Evolutionary conservation across 1,140 invertebrate genomes (phyloP).

Genomic region (Meloidogyne chitwoodi): DNA sequence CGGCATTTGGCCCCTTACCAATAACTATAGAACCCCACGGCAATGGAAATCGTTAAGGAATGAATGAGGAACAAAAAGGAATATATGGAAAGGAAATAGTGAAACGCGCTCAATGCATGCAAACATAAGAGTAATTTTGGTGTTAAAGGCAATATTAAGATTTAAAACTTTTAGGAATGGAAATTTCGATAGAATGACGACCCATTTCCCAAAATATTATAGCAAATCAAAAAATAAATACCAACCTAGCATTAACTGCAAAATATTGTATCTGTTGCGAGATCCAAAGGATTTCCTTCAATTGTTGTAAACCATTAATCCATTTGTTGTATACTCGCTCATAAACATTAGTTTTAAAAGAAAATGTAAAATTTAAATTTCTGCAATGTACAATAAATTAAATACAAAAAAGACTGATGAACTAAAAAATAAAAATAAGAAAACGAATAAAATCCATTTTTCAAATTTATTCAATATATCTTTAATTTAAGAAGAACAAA

Average conservation of each 20-base stretch:
- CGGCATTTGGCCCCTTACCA: background rate
- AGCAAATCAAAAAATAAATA: background rate
- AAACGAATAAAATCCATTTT: background rate
- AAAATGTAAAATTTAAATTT: background rate
- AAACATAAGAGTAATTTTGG: too few relatives aligned
- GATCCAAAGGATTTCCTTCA: background rate
- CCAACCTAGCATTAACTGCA: background rate
- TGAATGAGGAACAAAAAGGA: too few relatives aligned
- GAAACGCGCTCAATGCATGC: background rate
- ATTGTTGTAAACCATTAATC: background rate
- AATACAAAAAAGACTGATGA: background rate
- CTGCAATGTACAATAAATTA: too few relatives aligned
- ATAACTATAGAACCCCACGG: background rate
- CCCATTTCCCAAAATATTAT: background rate
- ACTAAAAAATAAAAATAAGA: background rate
- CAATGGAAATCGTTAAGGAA: background rate
- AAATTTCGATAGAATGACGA: background rate
- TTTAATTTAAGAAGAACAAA: background rate
- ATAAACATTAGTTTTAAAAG: background rate
- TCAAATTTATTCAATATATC: background rate
- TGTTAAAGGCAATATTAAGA: too few relatives aligned
- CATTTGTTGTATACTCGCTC: background rate
- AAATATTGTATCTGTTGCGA: background rate
- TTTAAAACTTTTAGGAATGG: background rate
- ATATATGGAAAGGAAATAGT: background rate